Conservation (phyloP, 2,113 vertebrate species). For the Hydropotes inermis region DNA sequence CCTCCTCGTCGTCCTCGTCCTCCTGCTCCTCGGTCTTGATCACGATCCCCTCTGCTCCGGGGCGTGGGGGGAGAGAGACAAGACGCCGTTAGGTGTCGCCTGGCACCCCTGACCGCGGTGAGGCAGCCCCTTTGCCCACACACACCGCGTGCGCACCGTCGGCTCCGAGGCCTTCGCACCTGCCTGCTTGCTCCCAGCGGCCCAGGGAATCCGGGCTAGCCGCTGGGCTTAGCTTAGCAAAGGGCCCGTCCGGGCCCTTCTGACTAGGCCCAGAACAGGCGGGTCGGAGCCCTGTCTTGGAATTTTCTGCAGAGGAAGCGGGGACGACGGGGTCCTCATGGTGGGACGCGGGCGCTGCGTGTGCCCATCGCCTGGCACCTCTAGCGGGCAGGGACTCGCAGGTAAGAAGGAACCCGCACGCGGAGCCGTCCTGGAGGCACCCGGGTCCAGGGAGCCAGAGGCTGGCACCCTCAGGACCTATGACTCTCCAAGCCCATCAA, state of each 20-base stretch:
- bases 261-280: not conserved
- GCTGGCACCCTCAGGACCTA: rapidly evolving
- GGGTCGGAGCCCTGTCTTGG: not conserved
- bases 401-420: rapidly evolving
- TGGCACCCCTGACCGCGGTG: not conserved
- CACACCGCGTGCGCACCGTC: rapidly evolving
- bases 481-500: too few species aligned
- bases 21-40: slow-evolving; percentile 76
- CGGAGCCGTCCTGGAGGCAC: rapidly evolving
- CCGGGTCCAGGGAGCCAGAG: not conserved
- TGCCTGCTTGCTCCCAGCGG: not conserved
- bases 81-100: not conserved
- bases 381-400: not conserved
- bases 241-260: not conserved
- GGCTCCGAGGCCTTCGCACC: not conserved
- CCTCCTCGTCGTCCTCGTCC: slow-evolving; percentile 72
- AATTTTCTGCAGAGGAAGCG: not conserved
- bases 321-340: not conserved
- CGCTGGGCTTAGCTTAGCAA: not conserved
- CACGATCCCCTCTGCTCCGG: slow-evolving; percentile 70
- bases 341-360: not conserved
- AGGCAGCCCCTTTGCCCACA: not conserved
- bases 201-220: not conserved
- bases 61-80: not conserved
- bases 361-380: not conserved